Conservation (phyloP, 2,888 invertebrate genomes). For the Parascotia fuliginaria region DNA sequence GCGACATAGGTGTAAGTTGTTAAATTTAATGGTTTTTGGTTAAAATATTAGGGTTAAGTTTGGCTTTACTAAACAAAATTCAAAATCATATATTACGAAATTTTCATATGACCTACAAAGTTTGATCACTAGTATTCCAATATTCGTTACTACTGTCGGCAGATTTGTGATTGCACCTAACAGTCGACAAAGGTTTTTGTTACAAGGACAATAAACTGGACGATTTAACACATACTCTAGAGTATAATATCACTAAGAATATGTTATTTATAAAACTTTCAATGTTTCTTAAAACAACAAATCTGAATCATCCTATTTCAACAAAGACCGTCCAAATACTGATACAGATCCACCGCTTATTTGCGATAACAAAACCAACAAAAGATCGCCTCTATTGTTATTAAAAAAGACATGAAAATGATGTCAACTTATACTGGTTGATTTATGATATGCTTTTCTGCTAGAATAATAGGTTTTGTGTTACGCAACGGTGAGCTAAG, state of each 20-base stretch:
- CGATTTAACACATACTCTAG: too few species aligned
- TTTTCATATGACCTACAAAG: too few species aligned
- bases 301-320: conserved; percentile 22
- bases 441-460: conserved; percentile 68
- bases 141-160: too few species aligned
- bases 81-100: too few species aligned
- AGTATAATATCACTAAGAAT: too few species aligned
- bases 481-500: conserved; percentile 64
- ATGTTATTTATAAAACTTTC: background rate
- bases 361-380: conserved; percentile 45
- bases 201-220: too few species aligned
- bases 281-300: background rate
- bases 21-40: too few species aligned
- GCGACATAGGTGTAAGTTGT: background rate
- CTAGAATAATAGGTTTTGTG: conserved; percentile 64
- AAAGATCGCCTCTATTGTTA: conserved; percentile 64
- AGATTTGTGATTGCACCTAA: too few species aligned
- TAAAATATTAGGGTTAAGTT: too few species aligned
- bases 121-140: too few species aligned
- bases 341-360: conserved; percentile 30
- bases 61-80: too few species aligned
- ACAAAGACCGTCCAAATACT: conserved; percentile 23
- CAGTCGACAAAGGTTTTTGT: too few species aligned
- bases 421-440: conserved; percentile 70
- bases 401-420: conserved; percentile 79